Evolutionary conservation across 2,797 vertebrate species (phyloP), one percentile per base, ranked within the genome.

Genomic region (Manis crassicaudata): DNA sequence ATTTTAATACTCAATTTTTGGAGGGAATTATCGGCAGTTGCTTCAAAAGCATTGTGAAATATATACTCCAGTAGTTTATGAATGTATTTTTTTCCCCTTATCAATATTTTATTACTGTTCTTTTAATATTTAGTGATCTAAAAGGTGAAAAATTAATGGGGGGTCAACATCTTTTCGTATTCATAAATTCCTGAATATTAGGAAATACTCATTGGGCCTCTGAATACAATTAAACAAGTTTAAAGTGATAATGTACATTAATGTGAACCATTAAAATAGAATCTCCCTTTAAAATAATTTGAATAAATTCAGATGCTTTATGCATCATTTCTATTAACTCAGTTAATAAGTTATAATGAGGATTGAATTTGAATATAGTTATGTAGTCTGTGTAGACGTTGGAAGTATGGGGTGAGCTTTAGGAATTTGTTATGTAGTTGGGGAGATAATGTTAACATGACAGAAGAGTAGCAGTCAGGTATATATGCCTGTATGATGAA

Each of bases 41-140:
- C 68, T 91, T 96, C 60, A 87, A 54, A 86, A 60, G 60, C 52
- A 58, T 94, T 40, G 21, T n/a, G 27, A 17, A 50, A 4, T 84
- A 88, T 88, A 62, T 80, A 67, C 29, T 73, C n/a, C 20, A 56
- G 0, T 73, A 35, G 35, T 40, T 29, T 73, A 56, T 79, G 43
- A 32, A 54, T 92, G n/a, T 72, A 81, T 63, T 87, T 7, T 62
- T 92, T 94, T 92, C 35, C 11, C 5, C 5, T 88, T 29, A 63
- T 62, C n/a, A 67, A 9, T 18, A 50, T n/a, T 85, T 11, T 80
- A 67, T 68, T 62, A 35, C 35, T 76, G 68, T 16, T 81, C 35
- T 89, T 86, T 54, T 76, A 86, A 75, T 90, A 35, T 72, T 89
- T 86, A 54, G 7, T 86, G 67, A 77, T 88, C n/a, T 62, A 40